Conservation (phyloP, 2,888 invertebrate species). For the Yponomeuta evonymella region DNA sequence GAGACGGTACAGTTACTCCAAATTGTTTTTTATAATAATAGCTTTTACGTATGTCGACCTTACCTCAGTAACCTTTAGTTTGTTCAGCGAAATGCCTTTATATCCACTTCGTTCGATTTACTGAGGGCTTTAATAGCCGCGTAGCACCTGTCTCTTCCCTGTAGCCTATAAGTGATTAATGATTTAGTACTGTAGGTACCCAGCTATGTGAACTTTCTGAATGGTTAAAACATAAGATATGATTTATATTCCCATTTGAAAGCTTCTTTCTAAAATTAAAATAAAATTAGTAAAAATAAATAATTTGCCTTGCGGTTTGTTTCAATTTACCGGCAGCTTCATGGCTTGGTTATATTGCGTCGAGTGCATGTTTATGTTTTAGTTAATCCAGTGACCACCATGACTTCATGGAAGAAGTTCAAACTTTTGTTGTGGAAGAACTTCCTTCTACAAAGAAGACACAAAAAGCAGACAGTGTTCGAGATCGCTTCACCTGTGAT, state of each 20-base stretch:
- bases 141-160: not conserved
- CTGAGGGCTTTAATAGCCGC: not conserved
- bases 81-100: not conserved
- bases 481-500: constrained; percentile 83
- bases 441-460: constrained; percentile 83
- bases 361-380: constrained; percentile 8
- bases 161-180: not conserved
- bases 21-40: not conserved
- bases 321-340: not conserved
- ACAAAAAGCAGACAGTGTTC: constrained; percentile 81
- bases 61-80: not conserved
- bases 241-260: no score
- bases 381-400: constrained; percentile 29
- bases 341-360: no score
- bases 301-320: not conserved
- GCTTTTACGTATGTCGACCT: not conserved
- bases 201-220: no score
- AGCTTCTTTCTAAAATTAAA: no score
- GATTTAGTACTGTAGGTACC: not conserved
- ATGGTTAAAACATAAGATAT: no score
- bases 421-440: constrained; percentile 89
- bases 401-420: constrained; percentile 76
- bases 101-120: not conserved
- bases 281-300: no score
- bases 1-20: not conserved